A percentile compares a stretch with the other conserved stretches of the same genome.
These are phyloP conservation scores for Lycocerus yunnanus DNA, from an alignment of 2,888 invertebrate genomes.

Conservation along the genomic window DNA sequence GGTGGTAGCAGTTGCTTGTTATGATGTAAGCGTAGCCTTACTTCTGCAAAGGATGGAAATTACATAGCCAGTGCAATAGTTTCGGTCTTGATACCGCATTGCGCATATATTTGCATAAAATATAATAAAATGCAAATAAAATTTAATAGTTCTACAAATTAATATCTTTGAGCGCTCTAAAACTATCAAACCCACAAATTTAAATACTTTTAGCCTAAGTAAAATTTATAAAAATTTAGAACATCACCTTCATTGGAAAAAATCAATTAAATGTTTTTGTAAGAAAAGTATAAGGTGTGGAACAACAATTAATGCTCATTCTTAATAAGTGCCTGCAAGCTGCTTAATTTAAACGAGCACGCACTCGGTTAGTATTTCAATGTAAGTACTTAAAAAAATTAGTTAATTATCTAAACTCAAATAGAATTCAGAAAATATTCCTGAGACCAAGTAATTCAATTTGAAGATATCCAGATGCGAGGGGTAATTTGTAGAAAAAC, in stretches of 20 bases:
- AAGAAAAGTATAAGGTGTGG: background rate
- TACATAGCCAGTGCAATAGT: conserved; percentile 14
- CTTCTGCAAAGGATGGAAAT: conserved; percentile 9
- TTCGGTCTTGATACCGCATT: conserved; percentile 4
- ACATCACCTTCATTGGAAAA: background rate
- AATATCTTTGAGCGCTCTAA: background rate
- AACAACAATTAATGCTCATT: background rate
- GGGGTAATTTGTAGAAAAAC: background rate
- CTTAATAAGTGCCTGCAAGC: background rate
- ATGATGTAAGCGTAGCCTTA: conserved; percentile 11
- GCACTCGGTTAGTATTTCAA: background rate
- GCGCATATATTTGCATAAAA: conserved; percentile 13
- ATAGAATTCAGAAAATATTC: background rate
- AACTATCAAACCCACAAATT: background rate
- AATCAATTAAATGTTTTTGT: background rate
- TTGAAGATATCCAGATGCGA: background rate
- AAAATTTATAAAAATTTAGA: background rate
- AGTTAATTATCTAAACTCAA: background rate
- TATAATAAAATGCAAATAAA: background rate
- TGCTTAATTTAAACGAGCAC: background rate
- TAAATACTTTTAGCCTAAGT: background rate
- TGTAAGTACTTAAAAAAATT: background rate
- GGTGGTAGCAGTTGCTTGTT: conserved; percentile 27
- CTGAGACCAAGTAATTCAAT: background rate
- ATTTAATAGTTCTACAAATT: background rate